phyloP scores from a whole-genome alignment of 2,888 invertebrate species.

The Aproaerema taeniolella region DNA sequence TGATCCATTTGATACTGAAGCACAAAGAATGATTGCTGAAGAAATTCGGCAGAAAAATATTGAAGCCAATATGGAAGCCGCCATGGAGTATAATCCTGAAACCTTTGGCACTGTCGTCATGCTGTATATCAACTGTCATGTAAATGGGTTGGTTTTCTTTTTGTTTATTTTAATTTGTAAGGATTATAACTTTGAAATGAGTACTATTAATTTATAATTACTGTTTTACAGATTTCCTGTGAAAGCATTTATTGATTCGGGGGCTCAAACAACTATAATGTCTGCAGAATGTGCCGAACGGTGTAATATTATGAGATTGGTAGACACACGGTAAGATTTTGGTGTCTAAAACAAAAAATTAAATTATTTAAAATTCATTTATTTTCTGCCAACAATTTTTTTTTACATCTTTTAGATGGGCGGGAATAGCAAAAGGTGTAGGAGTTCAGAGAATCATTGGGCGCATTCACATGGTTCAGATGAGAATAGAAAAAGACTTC shows the following conservation, averaged over 20 bases:
- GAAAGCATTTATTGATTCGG: slow-evolving; percentile 99
- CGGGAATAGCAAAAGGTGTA: slow-evolving; percentile 97
- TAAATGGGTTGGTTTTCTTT: slow-evolving; percentile 83
- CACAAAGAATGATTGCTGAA: slow-evolving; percentile 95
- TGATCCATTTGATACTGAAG: slow-evolving; percentile 97
- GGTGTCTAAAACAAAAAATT: not conserved
- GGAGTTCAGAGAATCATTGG: slow-evolving; percentile 98
- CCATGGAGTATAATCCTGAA: slow-evolving; percentile 99
- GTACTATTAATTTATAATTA: slow-evolving; percentile 2
- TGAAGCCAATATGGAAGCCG: slow-evolving; percentile 98
- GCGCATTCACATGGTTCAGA: slow-evolving; percentile 97
- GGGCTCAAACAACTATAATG: slow-evolving; percentile 99
- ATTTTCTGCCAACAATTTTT: not conserved
- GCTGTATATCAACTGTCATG: slow-evolving; percentile 97
- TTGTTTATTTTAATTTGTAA: not conserved
- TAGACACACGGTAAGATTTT: slow-evolving; percentile 82
- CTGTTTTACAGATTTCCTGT: slow-evolving; percentile 90
- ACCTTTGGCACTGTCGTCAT: slow-evolving; percentile 98
- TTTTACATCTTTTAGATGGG: slow-evolving; percentile 81
- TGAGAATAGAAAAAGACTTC: slow-evolving; percentile 96
- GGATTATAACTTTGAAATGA: not conserved
- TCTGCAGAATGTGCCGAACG: slow-evolving; percentile 96
- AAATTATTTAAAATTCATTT: not conserved
- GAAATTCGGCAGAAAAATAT: slow-evolving; percentile 97
- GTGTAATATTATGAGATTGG: slow-evolving; percentile 93